Percentiles rank a stretch among this genome's conserved stretches.
These are phyloP conservation scores for Indri indri DNA, from an alignment of 2,113 vertebrate species.

Conservation along the genomic window DNA sequence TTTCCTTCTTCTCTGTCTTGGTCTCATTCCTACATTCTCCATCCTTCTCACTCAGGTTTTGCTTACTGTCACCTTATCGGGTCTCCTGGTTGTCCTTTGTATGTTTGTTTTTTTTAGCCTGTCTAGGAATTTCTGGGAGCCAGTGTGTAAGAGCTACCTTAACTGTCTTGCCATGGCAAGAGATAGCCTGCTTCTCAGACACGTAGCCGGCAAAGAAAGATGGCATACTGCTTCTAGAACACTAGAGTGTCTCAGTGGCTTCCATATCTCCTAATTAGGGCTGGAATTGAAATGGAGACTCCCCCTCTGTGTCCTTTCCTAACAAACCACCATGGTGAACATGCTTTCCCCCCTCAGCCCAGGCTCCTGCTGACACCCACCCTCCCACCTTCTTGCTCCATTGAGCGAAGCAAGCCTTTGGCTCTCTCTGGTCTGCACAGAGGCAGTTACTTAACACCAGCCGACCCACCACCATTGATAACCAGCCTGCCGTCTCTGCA, in stretches of 20 bases:
- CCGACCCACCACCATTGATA: not conserved
- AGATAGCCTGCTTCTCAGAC: not conserved
- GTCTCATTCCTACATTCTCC: too few species aligned
- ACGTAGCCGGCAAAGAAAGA: not conserved
- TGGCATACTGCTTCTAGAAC: not conserved
- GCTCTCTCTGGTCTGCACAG: not conserved
- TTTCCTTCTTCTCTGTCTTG: not conserved
- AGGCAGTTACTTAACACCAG: not conserved
- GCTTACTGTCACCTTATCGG: not conserved
- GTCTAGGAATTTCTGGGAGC: not conserved
- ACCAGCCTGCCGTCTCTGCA: not conserved
- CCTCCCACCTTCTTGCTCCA: not conserved
- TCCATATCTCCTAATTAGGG: not conserved
- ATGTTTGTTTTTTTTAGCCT: not conserved
- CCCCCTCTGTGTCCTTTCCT: not conserved
- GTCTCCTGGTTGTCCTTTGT: not conserved
- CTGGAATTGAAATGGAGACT: not conserved
- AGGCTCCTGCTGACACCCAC: not conserved
- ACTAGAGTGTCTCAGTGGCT: not conserved
- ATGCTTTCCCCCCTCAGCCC: not conserved
- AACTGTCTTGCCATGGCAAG: not conserved
- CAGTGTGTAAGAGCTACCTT: not conserved
- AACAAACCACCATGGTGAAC: rapidly evolving
- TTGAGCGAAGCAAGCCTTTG: too few species aligned
- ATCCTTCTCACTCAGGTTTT: not conserved